A percentile compares a stretch with the other conserved stretches of the same genome.
phyloP scores from a whole-genome alignment of 2,888 invertebrate species.

The Caenorhabditis doughertyi region DNA sequence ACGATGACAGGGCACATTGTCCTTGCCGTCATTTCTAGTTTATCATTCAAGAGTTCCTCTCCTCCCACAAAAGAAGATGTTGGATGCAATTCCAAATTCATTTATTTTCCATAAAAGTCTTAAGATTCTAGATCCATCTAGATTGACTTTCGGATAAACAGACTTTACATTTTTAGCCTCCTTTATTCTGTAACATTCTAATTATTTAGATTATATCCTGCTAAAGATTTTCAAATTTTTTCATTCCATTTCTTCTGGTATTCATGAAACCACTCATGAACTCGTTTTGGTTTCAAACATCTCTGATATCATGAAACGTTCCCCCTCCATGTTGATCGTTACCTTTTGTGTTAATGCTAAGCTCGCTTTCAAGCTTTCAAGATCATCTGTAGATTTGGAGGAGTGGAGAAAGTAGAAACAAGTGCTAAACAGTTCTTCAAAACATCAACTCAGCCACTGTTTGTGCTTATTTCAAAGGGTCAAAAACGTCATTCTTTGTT shows the following conservation, averaged over 20 bases:
- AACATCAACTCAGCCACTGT: background rate
- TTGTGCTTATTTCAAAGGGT: background rate
- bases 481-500: background rate
- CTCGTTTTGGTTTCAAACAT: constrained; percentile 19
- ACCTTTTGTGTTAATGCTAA: constrained; percentile 26
- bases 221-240: background rate
- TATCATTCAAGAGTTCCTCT: constrained; percentile 14
- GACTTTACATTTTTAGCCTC: background rate
- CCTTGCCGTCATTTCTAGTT: constrained; percentile 27
- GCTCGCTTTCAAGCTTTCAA: constrained; percentile 12
- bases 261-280: too few species aligned
- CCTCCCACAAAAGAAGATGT: background rate
- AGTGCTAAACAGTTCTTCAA: constrained; percentile 1
- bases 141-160: constrained; percentile 2
- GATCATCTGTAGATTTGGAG: constrained; percentile 36
- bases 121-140: background rate
- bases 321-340: constrained; percentile 24
- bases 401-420: constrained; percentile 13
- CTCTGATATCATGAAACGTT: constrained; percentile 22
- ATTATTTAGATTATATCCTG: background rate
- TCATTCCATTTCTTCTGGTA: background rate
- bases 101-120: background rate
- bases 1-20: background rate
- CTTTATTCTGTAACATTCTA: background rate
- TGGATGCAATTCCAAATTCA: background rate